A percentile compares a stretch with the other conserved stretches of the same genome.
Conservation (phyloP, 2,113 vertebrate genomes). For the Perca flavescens region DNA sequence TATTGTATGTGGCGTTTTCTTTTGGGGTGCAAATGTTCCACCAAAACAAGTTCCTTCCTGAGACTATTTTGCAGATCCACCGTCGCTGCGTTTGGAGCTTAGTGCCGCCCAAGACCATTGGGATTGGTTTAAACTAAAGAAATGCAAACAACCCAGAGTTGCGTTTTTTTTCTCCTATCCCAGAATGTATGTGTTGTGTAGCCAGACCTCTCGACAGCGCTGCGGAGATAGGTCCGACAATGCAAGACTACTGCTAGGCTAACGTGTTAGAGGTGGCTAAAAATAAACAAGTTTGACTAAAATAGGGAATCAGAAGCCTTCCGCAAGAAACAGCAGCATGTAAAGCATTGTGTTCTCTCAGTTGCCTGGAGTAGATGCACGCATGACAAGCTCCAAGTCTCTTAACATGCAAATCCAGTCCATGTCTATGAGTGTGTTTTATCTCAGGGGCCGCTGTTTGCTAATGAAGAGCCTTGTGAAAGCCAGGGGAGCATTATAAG, state of each 20-base stretch:
- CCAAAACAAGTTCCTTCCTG: too few species aligned
- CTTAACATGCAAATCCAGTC: conserved; percentile 76
- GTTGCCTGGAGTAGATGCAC: conserved; percentile 54
- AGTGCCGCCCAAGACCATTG: too few species aligned
- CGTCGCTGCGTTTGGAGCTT: too few species aligned
- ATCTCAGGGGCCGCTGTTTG: conserved; percentile 78
- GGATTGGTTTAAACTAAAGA: too few species aligned
- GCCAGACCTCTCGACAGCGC: too few species aligned
- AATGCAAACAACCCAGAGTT: too few species aligned
- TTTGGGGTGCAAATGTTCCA: too few species aligned
- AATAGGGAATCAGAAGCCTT: conserved; percentile 14
- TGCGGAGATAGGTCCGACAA: too few species aligned
- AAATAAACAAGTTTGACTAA: conserved; percentile 38
- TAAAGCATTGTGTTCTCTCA: conserved; percentile 36
- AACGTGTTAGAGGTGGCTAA: conserved; percentile 9
- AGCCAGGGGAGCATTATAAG: conserved; percentile 75
- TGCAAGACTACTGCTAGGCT: not conserved
- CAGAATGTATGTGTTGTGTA: too few species aligned
- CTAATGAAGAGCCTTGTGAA: conserved; percentile 82
- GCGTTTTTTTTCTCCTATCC: too few species aligned
- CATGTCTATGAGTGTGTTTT: conserved; percentile 66
- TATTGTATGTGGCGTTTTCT: too few species aligned
- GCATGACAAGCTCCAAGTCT: conserved; percentile 65
- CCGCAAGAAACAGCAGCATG: conserved; percentile 35
- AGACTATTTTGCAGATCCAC: too few species aligned